These are phyloP conservation scores for Aphelinus atriplicis DNA, from an alignment of 1,140 invertebrate species.

Conservation along the genomic window DNA sequence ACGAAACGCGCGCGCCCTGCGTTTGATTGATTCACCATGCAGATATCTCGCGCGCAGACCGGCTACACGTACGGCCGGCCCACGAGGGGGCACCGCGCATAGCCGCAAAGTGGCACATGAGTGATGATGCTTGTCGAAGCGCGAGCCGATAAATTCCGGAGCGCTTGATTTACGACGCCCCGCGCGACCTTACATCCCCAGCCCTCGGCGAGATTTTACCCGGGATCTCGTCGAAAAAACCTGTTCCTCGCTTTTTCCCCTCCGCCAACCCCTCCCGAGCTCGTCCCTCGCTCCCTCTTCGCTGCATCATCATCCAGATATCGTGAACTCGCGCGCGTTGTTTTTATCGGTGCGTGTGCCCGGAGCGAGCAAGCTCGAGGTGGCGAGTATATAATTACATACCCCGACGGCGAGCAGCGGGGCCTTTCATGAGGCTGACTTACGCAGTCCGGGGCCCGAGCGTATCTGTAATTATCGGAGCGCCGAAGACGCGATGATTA, in stretches of 20 bases:
- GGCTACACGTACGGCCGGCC: no score
- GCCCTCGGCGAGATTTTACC: conserved; percentile 34
- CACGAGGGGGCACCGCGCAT: no score
- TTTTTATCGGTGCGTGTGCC: conserved; percentile 17
- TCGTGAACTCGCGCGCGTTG: neutral
- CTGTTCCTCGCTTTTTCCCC: conserved; percentile 19
- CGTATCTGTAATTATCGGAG: conserved; percentile 32
- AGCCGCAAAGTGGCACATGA: conserved; percentile 11
- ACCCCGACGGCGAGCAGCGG: conserved; percentile 8
- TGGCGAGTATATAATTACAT: conserved; percentile 32
- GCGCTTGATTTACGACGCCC: conserved; percentile 38
- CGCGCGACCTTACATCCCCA: conserved; percentile 21
- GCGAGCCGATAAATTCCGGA: conserved; percentile 38
- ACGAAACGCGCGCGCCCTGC: conserved; percentile 14
- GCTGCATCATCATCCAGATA: no score
- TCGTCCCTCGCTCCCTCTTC: no score
- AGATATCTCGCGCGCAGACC: conserved; percentile 5
- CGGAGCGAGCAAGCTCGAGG: conserved; percentile 8
- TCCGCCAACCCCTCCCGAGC: no score
- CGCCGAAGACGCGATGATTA: conserved; percentile 27
- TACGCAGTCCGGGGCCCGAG: neutral
- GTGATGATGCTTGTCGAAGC: conserved; percentile 37
- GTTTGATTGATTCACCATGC: conserved; percentile 32
- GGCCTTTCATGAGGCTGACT: conserved; percentile 2
- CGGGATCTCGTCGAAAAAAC: conserved; percentile 34